These are phyloP conservation scores for Actias luna DNA, from an alignment of 2,888 invertebrate genomes.

Conservation along the genomic window DNA sequence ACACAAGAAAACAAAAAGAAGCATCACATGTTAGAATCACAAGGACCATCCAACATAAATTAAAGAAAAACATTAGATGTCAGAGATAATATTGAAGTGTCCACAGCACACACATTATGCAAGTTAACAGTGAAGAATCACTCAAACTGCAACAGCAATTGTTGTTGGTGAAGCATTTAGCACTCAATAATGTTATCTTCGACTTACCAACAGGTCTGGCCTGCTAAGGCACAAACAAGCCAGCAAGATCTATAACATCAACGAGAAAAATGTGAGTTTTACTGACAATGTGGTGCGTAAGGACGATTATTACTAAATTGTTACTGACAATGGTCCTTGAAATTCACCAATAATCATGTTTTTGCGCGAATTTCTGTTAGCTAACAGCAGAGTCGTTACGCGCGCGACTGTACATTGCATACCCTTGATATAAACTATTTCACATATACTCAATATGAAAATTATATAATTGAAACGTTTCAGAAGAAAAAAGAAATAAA, in stretches of 20 bases:
- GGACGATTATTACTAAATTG: slow-evolving; percentile 45
- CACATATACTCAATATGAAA: slow-evolving; percentile 50
- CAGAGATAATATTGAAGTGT: slow-evolving; percentile 52
- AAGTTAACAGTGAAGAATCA: slow-evolving; percentile 69
- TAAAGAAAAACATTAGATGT: slow-evolving; percentile 55
- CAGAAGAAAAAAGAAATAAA: slow-evolving; percentile 56
- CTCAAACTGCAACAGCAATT: slow-evolving; percentile 71
- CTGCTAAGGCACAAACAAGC: slow-evolving; percentile 88
- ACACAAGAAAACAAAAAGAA: slow-evolving; percentile 29
- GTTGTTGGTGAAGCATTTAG: slow-evolving; percentile 68
- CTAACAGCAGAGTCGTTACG: slow-evolving; percentile 48
- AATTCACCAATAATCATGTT: slow-evolving; percentile 73
- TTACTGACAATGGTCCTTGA: slow-evolving; percentile 78
- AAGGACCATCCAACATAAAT: slow-evolving; percentile 79
- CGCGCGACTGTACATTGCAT: slow-evolving; percentile 55
- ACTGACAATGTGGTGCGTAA: slow-evolving; percentile 73
- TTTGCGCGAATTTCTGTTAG: slow-evolving; percentile 75
- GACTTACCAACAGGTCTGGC: slow-evolving; percentile 88
- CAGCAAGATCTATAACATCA: slow-evolving; percentile 87
- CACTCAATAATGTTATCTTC: slow-evolving; percentile 68
- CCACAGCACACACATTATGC: slow-evolving; percentile 79
- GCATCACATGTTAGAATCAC: slow-evolving; percentile 73
- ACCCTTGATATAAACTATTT: slow-evolving; percentile 47
- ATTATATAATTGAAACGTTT: slow-evolving; percentile 71
- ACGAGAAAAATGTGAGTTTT: slow-evolving; percentile 73